Evolutionary conservation across 2,797 vertebrate genomes (phyloP), one percentile per base, ranked within the genome.

Genomic region (Neostethus bicornis): DNA sequence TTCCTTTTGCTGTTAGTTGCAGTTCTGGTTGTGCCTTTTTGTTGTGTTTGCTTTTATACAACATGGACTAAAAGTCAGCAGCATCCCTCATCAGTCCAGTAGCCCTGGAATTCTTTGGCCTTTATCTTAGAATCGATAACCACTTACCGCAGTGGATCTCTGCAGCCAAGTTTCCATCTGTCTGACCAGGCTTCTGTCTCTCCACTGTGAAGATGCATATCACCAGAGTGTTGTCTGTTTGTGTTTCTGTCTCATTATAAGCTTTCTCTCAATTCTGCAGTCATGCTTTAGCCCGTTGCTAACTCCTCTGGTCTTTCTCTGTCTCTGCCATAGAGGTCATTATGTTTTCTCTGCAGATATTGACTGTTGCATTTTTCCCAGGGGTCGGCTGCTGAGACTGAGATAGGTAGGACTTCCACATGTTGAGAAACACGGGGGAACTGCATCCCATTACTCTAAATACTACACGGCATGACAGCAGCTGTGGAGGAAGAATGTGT

Each of bases 61-160:
- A 45, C 44, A 21, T 46, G 41, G 42, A 21, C 23, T 12, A 24
- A 55, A 50, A 66, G 62, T 81, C 66, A 61, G 69, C 72, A 73
- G 70, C 68, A 66, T 80, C 72, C 55, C 43, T 44, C 65, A 67
- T 71, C 52, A 35, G 64, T 67, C 47, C 14, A 4, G 45, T 45
- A 46, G 59, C 67, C 24, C 0, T 47, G 66, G 75, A 81, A 75
- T 81, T 73, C 69, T 75, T 57, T 5, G 51, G 71, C 62, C 75
- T 29, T 66, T 23, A 54, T 74, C 82, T 69, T 69, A 4, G 72
- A 74, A 90, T 90, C 87, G 83, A 90, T 89, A 88, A 81, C 57
- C 77, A 76, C 71, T 89, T 79, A 84, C 84, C 88, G 86, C 75
- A 77, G 80, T 84, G 73, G 38, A 77, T 73, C 76, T 70, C 51